Percentiles rank a stretch among this genome's conserved stretches.
These are phyloP conservation scores for Cololabis saira DNA, from an alignment of 2,113 vertebrate genomes.

Conservation along the genomic window DNA sequence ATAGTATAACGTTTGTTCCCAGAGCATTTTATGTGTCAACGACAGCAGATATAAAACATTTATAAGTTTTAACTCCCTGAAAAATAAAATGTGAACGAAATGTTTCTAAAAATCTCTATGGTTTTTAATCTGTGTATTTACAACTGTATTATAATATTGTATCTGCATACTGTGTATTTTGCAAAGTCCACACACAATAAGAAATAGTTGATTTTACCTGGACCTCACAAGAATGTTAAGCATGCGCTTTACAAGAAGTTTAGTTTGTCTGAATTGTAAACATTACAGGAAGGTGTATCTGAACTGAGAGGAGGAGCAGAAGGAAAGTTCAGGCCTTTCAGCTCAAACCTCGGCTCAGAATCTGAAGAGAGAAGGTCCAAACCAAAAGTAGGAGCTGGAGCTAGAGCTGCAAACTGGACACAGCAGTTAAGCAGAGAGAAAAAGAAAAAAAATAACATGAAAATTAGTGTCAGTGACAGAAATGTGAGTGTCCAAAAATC, in stretches of 20 bases:
- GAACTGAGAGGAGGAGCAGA: slow-evolving; percentile 35
- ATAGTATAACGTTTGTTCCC: no score
- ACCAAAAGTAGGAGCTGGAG: background rate
- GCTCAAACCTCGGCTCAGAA: slow-evolving; percentile 25
- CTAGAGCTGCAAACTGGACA: slow-evolving; percentile 17
- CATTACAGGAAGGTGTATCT: background rate
- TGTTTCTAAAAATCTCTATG: no score
- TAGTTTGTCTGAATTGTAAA: slow-evolving; percentile 61
- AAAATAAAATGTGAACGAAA: no score
- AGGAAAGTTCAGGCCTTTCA: slow-evolving; percentile 18
- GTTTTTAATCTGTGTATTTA: no score
- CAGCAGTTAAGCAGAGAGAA: background rate
- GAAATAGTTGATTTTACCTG: no score
- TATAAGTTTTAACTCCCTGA: no score
- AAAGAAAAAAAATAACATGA: background rate
- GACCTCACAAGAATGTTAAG: background rate
- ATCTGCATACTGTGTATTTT: no score
- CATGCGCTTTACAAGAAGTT: slow-evolving; percentile 28
- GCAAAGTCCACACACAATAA: no score
- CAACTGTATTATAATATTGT: no score
- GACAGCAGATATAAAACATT: no score
- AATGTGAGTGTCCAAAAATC: background rate
- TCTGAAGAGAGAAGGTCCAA: background rate
- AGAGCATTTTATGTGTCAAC: no score
- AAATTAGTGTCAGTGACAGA: background rate